Evolutionary conservation across 1,140 invertebrate genomes (phyloP).

Genomic region (Latrodectus geometricus): DNA sequence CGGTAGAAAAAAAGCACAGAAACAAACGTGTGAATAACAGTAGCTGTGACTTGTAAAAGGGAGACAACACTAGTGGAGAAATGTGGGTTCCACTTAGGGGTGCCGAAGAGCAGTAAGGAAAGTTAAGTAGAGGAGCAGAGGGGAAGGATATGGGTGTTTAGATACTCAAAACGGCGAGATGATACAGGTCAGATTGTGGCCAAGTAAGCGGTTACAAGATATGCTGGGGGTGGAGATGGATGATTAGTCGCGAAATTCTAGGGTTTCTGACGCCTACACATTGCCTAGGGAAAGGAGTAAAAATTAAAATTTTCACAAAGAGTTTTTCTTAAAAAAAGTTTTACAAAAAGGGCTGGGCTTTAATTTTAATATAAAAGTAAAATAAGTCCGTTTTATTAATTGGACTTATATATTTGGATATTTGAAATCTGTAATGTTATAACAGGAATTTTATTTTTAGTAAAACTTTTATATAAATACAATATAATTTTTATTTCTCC

Average conservation of each 20-base stretch:
- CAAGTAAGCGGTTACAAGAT: neutral
- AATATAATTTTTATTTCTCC: no score
- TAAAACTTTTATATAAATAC: no score
- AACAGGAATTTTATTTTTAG: no score
- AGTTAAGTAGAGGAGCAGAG: neutral
- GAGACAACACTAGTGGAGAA: neutral
- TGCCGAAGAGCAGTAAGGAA: neutral
- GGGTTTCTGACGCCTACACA: slow-evolving; percentile 31
- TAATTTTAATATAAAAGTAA: no score
- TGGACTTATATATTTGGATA: no score
- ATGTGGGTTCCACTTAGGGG: neutral
- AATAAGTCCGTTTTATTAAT: no score
- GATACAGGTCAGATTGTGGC: neutral
- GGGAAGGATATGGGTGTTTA: neutral
- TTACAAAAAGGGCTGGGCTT: neutral
- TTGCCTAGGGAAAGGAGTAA: neutral
- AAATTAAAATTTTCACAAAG: neutral
- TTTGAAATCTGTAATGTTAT: no score
- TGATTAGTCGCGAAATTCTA: slow-evolving; percentile 16
- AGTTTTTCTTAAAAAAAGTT: neutral
- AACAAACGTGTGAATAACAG: no score
- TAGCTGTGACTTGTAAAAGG: neutral
- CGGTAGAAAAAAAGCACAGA: no score
- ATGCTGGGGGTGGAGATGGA: neutral
- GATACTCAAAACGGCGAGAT: slow-evolving; percentile 8